These are phyloP conservation scores for Phlogophora meticulosa DNA, from an alignment of 2,888 invertebrate genomes.

Conservation along the genomic window DNA sequence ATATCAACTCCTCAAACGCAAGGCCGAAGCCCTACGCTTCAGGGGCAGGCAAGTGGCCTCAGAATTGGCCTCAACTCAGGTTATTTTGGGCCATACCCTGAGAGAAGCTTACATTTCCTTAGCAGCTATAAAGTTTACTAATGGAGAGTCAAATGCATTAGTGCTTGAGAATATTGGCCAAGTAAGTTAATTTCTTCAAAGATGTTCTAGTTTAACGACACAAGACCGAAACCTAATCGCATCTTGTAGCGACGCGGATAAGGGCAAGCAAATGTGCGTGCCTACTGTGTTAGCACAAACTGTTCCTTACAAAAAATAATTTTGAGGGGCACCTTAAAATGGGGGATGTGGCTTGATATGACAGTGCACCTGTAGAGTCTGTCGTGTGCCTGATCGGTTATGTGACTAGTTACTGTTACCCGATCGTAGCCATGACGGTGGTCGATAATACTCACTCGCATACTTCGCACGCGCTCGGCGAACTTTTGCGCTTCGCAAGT, in stretches of 20 bases:
- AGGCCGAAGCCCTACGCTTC: slow-evolving; percentile 83
- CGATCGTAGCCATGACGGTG: too few relatives aligned
- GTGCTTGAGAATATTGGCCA: slow-evolving; percentile 87
- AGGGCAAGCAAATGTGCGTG: neutral
- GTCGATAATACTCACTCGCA: too few relatives aligned
- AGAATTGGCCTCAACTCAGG: slow-evolving; percentile 82
- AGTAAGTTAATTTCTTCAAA: slow-evolving; percentile 68
- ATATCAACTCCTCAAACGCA: slow-evolving; percentile 82
- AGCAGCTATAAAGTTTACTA: slow-evolving; percentile 87
- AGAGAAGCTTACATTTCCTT: slow-evolving; percentile 86
- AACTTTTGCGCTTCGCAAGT: too few relatives aligned
- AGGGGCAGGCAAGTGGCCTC: slow-evolving; percentile 81
- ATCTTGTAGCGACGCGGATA: neutral
- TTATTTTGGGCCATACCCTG: slow-evolving; percentile 80
- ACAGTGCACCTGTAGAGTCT: too few relatives aligned
- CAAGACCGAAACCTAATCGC: neutral
- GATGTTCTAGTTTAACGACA: too few relatives aligned
- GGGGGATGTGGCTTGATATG: too few relatives aligned
- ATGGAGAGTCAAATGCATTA: slow-evolving; percentile 87
- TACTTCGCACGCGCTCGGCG: too few relatives aligned
- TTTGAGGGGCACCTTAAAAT: too few relatives aligned
- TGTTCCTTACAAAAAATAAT: too few relatives aligned
- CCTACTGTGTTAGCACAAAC: too few relatives aligned
- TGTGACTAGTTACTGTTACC: too few relatives aligned
- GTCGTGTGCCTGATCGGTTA: too few relatives aligned